Evolutionary conservation across 2,113 vertebrate genomes (phyloP), one percentile per base, ranked within the genome.

Genomic region (Eulacestoma nigropectus): DNA sequence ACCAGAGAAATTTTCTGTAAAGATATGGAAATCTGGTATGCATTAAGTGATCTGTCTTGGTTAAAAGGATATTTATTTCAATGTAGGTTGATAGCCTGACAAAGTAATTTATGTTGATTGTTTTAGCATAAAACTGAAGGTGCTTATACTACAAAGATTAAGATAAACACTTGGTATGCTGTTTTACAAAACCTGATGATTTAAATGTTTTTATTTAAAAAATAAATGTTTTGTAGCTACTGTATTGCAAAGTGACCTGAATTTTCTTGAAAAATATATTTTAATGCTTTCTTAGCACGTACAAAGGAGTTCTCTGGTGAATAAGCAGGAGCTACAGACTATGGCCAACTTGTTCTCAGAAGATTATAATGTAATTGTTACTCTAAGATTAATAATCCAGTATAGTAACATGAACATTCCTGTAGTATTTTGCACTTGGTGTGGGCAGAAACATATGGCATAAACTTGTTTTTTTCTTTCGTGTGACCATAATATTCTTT

Each of bases 181-280:
- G 72, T 97, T 95, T 94, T 92, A 90, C 60, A 94, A 96, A 96
- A 95, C 67, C 94, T 93, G 87, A 78, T 96, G 96, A 95, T 94
- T 95, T 86, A 89, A 94, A 94, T 93, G 68, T 97, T 95, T 94
- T 95, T 96, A 96, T 97, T 97, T 97, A 96, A 97, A 97, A 87
- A 96, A 90, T 75, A 94, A 96, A 96, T 86, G 60, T 97, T 96
- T 96, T 93, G 76, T 95, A 96, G 95, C 47, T 92, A 81, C 72
- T 67, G 27, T 84, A 67, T 59, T 86, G 55, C 35, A 55, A 88
- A 92, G 72, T 89, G 88, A 96, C 52, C 80, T 89, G 90, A 73
- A 74, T 90, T 94, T 97, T 92, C 47, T 97, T 90, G 50, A 57
- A 77, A 92, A 87, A 59, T 16, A 5, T 37, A 33, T 88, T 72